A percentile compares a stretch with the other conserved stretches of the same genome.
Evolutionary conservation across 1,140 invertebrate genomes (phyloP).

Genomic region (Cyclina sinensis): DNA sequence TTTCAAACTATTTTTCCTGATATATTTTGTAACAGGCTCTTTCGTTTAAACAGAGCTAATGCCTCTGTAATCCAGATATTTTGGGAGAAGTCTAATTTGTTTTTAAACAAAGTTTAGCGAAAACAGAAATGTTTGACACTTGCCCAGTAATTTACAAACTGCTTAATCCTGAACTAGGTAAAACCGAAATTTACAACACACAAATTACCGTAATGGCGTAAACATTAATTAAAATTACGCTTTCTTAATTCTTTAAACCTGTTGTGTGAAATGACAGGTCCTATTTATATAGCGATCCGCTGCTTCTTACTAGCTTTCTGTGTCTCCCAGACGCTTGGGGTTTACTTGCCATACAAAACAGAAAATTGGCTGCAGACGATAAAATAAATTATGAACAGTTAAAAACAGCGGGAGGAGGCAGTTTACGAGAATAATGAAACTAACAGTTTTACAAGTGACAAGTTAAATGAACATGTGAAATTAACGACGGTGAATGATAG

Average conservation of each 20-base stretch:
- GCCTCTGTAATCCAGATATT: constrained; percentile 19
- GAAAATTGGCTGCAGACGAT: constrained; percentile 51
- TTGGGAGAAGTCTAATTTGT: constrained; percentile 58
- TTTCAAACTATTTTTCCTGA: neutral
- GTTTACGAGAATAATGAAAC: constrained; percentile 67
- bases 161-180: constrained; percentile 11
- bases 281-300: constrained; percentile 35
- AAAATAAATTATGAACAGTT: constrained; percentile 68
- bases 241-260: constrained; percentile 61
- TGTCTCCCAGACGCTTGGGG: neutral
- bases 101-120: constrained; percentile 59
- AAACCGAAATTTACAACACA: constrained; percentile 53
- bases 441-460: constrained; percentile 70
- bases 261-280: constrained; percentile 65
- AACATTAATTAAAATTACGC: constrained; percentile 69
- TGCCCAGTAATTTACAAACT: constrained; percentile 12
- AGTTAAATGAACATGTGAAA: constrained; percentile 70
- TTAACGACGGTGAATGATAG: constrained; percentile 63
- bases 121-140: constrained; percentile 63
- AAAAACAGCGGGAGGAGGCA: constrained; percentile 51
- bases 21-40: neutral
- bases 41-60: constrained; percentile 1
- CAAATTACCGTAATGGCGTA: constrained; percentile 65
- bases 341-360: constrained; percentile 24
- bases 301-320: constrained; percentile 1